A percentile compares a stretch with the other conserved stretches of the same genome.
phyloP scores from a whole-genome alignment of 2,888 invertebrate species.

The Acronicta aceris region DNA sequence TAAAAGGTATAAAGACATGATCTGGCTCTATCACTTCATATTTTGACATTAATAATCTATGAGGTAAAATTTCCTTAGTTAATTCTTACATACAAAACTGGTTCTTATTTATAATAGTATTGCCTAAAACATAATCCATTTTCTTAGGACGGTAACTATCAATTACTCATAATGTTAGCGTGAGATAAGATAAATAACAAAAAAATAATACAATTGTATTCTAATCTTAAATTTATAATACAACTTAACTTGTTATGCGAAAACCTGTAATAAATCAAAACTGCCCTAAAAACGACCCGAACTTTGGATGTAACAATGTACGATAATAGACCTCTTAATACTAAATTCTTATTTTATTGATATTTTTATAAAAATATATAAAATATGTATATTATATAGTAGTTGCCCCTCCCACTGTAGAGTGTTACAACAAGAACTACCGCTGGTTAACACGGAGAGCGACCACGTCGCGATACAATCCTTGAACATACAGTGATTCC shows the following conservation, averaged over 20 bases:
- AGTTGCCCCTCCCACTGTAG: no score
- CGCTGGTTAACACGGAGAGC: no score
- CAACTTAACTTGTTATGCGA: constrained; percentile 17
- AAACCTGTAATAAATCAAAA: not conserved
- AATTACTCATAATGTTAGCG: constrained; percentile 27
- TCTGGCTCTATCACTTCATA: constrained; percentile 43
- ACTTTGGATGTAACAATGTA: no score
- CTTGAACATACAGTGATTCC: no score
- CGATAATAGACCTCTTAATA: no score
- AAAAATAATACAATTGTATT: constrained; percentile 11
- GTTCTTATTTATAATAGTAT: constrained; percentile 14
- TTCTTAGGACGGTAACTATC: constrained; percentile 61
- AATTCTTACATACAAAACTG: constrained; percentile 20
- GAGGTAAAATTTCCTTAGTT: constrained; percentile 52
- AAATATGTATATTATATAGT: no score
- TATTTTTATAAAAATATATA: no score
- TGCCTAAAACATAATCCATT: constrained; percentile 47
- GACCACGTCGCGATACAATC: no score
- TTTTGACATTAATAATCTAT: constrained; percentile 40
- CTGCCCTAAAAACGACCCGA: no score
- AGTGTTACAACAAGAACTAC: no score
- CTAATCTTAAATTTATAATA: not conserved
- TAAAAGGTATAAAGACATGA: constrained; percentile 21
- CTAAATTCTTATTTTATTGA: no score
- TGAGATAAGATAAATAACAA: constrained; percentile 29